Conservation (phyloP, 2,888 invertebrate species). For the Antheraea assamensis region DNA sequence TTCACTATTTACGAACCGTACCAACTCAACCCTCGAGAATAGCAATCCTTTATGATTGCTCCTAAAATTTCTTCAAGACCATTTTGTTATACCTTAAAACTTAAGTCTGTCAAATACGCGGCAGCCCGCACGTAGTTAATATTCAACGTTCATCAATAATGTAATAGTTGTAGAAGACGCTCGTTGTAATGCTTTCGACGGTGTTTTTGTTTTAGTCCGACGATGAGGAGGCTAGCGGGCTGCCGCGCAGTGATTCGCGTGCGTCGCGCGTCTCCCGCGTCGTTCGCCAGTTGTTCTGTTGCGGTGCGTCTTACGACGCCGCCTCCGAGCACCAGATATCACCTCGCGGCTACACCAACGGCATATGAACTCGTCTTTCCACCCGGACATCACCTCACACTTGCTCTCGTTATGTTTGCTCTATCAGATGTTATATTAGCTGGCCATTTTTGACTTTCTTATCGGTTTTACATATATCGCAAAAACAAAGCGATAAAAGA, state of each 20-base stretch:
- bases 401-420: constrained; percentile 31
- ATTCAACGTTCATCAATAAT: too few species aligned
- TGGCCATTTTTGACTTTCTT: constrained; percentile 51
- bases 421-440: constrained; percentile 42
- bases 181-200: neutral
- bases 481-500: too few species aligned
- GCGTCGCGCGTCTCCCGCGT: constrained; percentile 63
- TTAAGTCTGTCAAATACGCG: constrained; percentile 36
- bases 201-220: constrained; percentile 64
- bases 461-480: neutral
- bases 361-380: constrained; percentile 45
- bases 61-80: too few species aligned
- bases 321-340: constrained; percentile 66
- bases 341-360: constrained; percentile 38
- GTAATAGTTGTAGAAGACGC: too few species aligned
- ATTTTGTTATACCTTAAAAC: too few species aligned
- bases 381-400: constrained; percentile 29
- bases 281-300: constrained; percentile 70
- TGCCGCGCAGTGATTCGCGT: constrained; percentile 71
- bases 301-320: constrained; percentile 61
- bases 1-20: too few species aligned
- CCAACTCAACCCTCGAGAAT: too few species aligned
- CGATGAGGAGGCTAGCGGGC: constrained; percentile 73
- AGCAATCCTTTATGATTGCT: too few species aligned
- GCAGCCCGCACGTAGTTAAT: constrained; percentile 50